Base-by-base conservation (phyloP, 2,888 invertebrate species). In the Deilephila elpenor region DNA sequence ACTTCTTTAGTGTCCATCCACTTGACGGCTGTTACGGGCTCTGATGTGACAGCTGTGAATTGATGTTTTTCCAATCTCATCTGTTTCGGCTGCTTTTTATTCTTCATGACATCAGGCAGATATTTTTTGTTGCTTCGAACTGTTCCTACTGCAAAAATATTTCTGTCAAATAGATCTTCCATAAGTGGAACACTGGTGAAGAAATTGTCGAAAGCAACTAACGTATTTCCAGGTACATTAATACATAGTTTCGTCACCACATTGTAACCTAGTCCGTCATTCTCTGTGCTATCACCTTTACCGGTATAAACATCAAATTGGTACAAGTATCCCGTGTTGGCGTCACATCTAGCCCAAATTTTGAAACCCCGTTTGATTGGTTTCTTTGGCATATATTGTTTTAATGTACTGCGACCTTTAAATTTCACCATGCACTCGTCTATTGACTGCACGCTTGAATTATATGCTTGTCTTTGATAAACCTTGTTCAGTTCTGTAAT, bases 171-270 rank as follows among this genome's bases (percentile, higher is more conserved):
- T 20, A 76, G 59, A 71, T 75, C 74, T 29, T 77, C 74, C 70
- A 77, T 51, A 1, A 84, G 71, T 37, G 79, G 74, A 34, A 77
- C 78, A 19, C 82, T 76, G 1, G 83, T 82, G 71, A 84, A 84
- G 73, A 84, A 84, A 71, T 83, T 84, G 59, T 86, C 84, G 74
- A 85, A 86, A 5, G 82, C 83, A n/a, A 84, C 56, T 73, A 82
- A 72, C 0, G 82, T 82, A 59, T 84, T 78, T 75, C 14, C 29
- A 25, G 80, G 82, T 29, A 83, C 59, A 62, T 64, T 76, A 67
- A 20, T 72, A 29, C 77, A 80, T 0, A 84, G 76, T 62, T 78
- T 79, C 76, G 71, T 78, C 0, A 82, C 80, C 0, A 80, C 78
- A 71, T 78, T 79, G 59, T 77, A 78, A 0, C 79, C 79, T 17